These are phyloP conservation scores for Tridacna gigas DNA, from an alignment of 2,888 invertebrate genomes.

Conservation along the genomic window DNA sequence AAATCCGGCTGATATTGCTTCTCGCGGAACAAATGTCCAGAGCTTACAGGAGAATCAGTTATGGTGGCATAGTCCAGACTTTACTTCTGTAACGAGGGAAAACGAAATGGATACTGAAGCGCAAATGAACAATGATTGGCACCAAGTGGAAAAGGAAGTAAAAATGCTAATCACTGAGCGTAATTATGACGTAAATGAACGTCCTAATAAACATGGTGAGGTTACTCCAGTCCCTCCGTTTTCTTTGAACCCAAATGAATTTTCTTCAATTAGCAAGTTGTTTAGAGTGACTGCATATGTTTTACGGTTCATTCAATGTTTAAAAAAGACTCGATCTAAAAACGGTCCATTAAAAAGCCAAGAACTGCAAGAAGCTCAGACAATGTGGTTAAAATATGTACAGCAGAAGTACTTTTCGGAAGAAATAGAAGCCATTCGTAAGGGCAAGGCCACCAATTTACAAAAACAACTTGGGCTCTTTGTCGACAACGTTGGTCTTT, in stretches of 20 bases:
- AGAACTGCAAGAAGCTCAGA: slow-evolving; percentile 32
- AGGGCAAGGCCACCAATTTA: slow-evolving; percentile 8
- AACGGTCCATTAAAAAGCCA: background rate
- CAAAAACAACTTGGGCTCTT: slow-evolving; percentile 20
- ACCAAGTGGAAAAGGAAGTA: background rate
- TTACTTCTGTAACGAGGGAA: background rate
- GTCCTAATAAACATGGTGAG: background rate
- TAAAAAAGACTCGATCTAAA: background rate
- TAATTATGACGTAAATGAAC: background rate
- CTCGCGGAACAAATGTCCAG: slow-evolving; percentile 4
- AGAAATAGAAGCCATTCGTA: slow-evolving; percentile 11
- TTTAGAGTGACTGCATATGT: slow-evolving; percentile 10
- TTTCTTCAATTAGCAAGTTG: slow-evolving; percentile 8
- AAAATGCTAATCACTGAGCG: background rate
- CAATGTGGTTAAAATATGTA: slow-evolving; percentile 27
- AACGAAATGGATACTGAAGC: background rate
- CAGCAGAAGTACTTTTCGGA: slow-evolving; percentile 25
- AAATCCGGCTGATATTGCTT: slow-evolving; percentile 12
- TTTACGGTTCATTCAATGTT: slow-evolving; percentile 3
- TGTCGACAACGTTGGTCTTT: slow-evolving; percentile 16
- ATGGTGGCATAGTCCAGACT: slow-evolving; percentile 23
- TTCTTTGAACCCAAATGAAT: background rate
- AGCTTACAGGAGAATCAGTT: background rate
- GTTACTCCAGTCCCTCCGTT: slow-evolving; percentile 8
- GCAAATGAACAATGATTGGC: background rate